phyloP scores from a whole-genome alignment of 2,113 vertebrate species.

The Numenius arquata region DNA sequence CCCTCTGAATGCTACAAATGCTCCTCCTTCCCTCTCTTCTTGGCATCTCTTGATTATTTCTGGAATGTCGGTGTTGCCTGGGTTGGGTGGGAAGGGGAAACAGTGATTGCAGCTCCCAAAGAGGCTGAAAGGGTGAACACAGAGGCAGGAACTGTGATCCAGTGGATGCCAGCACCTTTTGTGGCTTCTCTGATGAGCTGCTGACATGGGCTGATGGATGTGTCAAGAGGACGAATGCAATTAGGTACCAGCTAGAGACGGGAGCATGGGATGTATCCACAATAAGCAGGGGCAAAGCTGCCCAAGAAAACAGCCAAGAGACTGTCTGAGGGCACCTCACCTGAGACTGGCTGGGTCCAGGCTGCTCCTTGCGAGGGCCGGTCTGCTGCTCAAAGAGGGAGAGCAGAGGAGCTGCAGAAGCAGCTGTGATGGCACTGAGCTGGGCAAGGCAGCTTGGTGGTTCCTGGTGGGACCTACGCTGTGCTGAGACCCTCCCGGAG shows the following conservation, averaged over 20 bases:
- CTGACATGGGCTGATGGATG: not conserved
- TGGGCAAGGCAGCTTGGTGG: not conserved
- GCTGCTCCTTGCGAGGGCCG: not conserved
- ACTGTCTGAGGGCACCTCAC: not conserved
- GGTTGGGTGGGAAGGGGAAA: not conserved
- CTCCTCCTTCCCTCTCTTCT: not conserved
- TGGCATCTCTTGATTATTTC: not conserved
- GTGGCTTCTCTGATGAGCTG: not conserved
- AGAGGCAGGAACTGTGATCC: not conserved
- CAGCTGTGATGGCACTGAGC: not conserved
- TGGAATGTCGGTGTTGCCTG: accelerated
- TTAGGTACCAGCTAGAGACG: not conserved
- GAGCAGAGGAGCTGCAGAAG: not conserved
- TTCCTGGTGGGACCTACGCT: not conserved
- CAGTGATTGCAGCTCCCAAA: not conserved
- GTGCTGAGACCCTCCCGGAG: not conserved
- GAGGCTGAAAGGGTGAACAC: not conserved
- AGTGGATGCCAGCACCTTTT: not conserved
- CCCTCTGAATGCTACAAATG: not conserved
- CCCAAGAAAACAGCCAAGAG: not conserved
- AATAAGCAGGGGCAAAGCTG: not conserved
- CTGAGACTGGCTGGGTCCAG: not conserved
- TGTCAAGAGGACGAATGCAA: accelerated
- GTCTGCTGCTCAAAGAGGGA: not conserved
- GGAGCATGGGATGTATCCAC: not conserved